phyloP scores from a whole-genome alignment of 2,888 invertebrate genomes.

The Cerceris rybyensis region DNA sequence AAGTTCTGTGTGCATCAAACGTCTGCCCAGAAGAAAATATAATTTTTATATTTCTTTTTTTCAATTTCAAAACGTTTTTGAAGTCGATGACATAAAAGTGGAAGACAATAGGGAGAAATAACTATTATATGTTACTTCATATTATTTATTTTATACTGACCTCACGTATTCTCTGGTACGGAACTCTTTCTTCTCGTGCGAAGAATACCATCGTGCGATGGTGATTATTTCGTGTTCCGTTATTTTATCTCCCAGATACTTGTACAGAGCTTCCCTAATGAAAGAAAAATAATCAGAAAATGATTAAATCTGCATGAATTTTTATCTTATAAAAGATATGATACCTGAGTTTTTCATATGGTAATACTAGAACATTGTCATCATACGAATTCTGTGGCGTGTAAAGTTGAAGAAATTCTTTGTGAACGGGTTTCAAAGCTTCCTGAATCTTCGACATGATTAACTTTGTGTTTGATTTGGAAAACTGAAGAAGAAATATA shows the following conservation, averaged over 20 bases:
- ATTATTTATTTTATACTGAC: constrained; percentile 50
- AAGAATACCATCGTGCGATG: constrained; percentile 88
- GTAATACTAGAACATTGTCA: constrained; percentile 69
- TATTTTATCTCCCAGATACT: constrained; percentile 87
- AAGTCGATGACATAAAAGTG: no score
- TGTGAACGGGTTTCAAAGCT: constrained; percentile 87
- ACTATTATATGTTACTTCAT: no score
- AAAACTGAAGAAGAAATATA: constrained; percentile 83
- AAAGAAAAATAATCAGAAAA: not conserved
- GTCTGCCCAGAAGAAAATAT: constrained; percentile 77
- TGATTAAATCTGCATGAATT: constrained; percentile 70
- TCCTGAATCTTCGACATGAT: constrained; percentile 90
- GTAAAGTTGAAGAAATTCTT: constrained; percentile 89
- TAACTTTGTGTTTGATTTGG: constrained; percentile 87
- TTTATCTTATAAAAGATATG: constrained; percentile 35
- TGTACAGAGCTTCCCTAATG: constrained; percentile 85
- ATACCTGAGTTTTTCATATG: constrained; percentile 81
- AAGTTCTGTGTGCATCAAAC: constrained; percentile 88
- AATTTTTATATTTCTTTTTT: not conserved
- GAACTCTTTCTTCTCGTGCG: constrained; percentile 82
- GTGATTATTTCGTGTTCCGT: constrained; percentile 92
- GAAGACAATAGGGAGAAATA: no score
- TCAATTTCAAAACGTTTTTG: no score
- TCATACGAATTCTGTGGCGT: constrained; percentile 81
- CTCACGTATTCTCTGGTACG: constrained; percentile 75